Conservation (phyloP, 2,113 vertebrate genomes). For the Paraplagusia blochii region DNA sequence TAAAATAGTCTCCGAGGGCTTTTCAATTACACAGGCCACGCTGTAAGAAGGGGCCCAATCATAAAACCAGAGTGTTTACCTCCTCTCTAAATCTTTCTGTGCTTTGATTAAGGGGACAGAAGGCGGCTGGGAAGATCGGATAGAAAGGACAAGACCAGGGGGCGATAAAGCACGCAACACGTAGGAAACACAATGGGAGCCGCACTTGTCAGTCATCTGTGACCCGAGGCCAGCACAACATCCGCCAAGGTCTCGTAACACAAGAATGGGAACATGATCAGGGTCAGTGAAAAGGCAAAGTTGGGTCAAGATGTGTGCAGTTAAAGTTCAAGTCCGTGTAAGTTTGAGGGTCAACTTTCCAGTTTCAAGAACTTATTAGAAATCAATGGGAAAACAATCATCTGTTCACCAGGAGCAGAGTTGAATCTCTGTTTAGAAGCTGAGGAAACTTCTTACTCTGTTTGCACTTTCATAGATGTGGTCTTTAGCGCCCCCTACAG, state of each 20-base stretch:
- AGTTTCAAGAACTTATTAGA: too few relatives aligned
- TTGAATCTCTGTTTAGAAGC: too few relatives aligned
- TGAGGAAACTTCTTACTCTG: too few relatives aligned
- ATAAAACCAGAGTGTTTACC: constrained; percentile 75
- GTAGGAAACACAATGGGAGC: constrained; percentile 53
- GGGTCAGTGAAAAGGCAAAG: constrained; percentile 31
- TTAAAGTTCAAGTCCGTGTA: constrained; percentile 9
- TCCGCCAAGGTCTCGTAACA: constrained; percentile 38
- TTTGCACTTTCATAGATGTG: too few relatives aligned
- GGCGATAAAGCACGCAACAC: constrained; percentile 16
- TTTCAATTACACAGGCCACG: constrained; percentile 75
- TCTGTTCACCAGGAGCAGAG: too few relatives aligned
- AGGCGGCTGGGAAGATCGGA: constrained; percentile 38
- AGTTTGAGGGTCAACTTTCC: neutral
- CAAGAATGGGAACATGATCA: constrained; percentile 26
- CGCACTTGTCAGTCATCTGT: constrained; percentile 56
- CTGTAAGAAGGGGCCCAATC: constrained; percentile 70
- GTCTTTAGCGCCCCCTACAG: too few relatives aligned
- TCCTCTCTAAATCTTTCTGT: constrained; percentile 69
- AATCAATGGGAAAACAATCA: too few relatives aligned
- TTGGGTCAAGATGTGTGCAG: constrained; percentile 32
- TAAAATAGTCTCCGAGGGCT: constrained; percentile 73
- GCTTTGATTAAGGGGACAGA: constrained; percentile 66
- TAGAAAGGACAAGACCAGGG: constrained; percentile 16
- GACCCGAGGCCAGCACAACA: constrained; percentile 41